phyloP scores from a whole-genome alignment of 1,140 invertebrate species.

The Euwallacea fornicatus region DNA sequence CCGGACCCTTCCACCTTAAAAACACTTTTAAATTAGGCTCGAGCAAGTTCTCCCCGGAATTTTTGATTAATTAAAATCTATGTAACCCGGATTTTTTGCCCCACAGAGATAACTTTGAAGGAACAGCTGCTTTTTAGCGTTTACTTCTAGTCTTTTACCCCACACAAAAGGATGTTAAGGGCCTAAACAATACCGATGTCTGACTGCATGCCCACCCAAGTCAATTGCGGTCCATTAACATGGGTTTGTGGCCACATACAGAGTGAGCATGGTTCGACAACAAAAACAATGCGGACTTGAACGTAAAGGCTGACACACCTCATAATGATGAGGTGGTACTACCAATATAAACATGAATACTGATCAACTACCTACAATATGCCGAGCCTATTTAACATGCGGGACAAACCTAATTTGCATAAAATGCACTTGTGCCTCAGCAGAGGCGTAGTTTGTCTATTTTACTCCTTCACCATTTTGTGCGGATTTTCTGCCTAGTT shows the following conservation, averaged over 20 bases:
- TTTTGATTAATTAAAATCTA: conserved; percentile 36
- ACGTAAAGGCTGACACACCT: background rate
- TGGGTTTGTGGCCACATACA: conserved; percentile 10
- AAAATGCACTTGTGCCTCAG: conserved; percentile 28
- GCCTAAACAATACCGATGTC: conserved; percentile 22
- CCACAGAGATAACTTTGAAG: conserved; percentile 21
- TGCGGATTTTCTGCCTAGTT: background rate
- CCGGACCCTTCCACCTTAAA: conserved; percentile 16
- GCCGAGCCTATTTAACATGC: conserved; percentile 34
- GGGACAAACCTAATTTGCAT: too few relatives aligned
- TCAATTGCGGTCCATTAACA: conserved; percentile 32
- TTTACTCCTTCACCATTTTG: background rate
- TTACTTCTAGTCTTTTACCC: conserved; percentile 1
- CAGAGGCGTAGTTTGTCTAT: background rate
- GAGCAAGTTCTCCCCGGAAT: conserved; percentile 14
- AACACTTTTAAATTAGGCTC: conserved; percentile 31
- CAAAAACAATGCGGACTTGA: background rate
- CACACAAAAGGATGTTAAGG: conserved; percentile 25
- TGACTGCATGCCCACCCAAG: conserved; percentile 33
- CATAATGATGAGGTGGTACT: conserved; percentile 21
- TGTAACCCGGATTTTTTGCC: background rate
- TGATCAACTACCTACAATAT: conserved; percentile 16
- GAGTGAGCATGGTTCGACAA: background rate
- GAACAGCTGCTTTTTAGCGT: conserved; percentile 8
- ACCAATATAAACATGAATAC: conserved; percentile 16